These are phyloP conservation scores for Adineta ricciae DNA, from an alignment of 2,888 invertebrate genomes.

Conservation along the genomic window DNA sequence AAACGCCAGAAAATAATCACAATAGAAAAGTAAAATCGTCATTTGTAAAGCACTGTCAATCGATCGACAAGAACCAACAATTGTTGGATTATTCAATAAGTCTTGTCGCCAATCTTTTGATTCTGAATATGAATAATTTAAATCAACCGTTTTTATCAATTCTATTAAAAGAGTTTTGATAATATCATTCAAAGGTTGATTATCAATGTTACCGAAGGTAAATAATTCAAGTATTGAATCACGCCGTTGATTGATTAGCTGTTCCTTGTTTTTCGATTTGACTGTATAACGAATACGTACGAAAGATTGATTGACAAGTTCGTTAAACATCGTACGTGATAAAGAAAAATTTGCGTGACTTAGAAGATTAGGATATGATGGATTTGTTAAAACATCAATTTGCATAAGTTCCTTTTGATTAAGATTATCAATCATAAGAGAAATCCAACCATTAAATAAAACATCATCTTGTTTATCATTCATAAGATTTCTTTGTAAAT, in stretches of 20 bases:
- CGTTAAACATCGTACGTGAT: neutral
- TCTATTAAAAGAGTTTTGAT: neutral
- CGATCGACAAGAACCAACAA: neutral
- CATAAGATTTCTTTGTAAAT: neutral
- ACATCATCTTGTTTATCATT: neutral
- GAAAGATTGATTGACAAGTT: neutral
- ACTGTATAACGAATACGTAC: neutral
- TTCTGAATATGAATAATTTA: too few relatives aligned
- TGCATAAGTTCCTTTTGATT: neutral
- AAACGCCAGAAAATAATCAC: neutral
- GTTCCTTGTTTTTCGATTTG: too few relatives aligned
- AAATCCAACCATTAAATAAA: neutral
- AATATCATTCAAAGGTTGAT: neutral
- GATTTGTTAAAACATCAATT: neutral
- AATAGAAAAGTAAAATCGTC: neutral
- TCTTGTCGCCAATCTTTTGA: neutral
- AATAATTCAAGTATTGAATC: too few relatives aligned
- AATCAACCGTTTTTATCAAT: neutral
- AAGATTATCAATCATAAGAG: neutral
- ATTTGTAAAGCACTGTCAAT: neutral
- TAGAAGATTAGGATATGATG: neutral
- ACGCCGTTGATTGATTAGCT: too few relatives aligned
- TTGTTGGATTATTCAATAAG: neutral
- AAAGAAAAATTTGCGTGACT: neutral
- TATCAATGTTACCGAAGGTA: too few relatives aligned